Base-by-base conservation (phyloP, 2,888 invertebrate species). In the Campoletis raptor region DNA sequence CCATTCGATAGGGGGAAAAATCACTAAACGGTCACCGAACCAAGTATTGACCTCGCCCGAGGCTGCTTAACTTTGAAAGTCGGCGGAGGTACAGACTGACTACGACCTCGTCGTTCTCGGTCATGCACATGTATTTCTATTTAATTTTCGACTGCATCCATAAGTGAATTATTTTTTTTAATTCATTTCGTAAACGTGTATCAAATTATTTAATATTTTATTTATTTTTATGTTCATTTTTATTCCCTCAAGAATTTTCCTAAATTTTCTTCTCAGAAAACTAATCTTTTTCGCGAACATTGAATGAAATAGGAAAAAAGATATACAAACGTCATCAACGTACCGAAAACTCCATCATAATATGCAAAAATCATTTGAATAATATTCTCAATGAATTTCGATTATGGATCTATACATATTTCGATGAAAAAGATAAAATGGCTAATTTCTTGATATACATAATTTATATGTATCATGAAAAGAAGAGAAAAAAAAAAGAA, bases 311-410 rank as follows among this genome's bases (percentile, higher is more conserved):
- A 30, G 30, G 30, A 1, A 18, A 6, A 48, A 48, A 0, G 7
- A 18, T n/a, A 48, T 15, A 6, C 6, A 61, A 30, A 61, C 15
- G 30, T 61, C 30, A 15, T 15, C 61, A 30, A 30, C 15, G 15
- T 30, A 57, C 10, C 54, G 61, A 7, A 61, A 30, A 61, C 30
- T 30, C 15, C 15, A 30, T 61, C 15, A 15, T 6, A 30, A 61
- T 30, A 61, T 61, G 61, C 61, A 15, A 61, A 61, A 61, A 61
- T 61, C 61, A 15, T 21, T 21, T 54, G 37, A 66, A 66, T 66
- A n/a, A 8, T n/a, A 40, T 40, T 40, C 9, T 40, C 61, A 61
- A 61, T 61, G n/a, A 48, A 48, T 48, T 48, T 30, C 30, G 48
- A 48, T 48, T 48, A 48, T 48, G n/a, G 18, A n/a, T 6, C 18